phyloP scores from a whole-genome alignment of 2,888 invertebrate species.

The Margaritifera margaritifera region DNA sequence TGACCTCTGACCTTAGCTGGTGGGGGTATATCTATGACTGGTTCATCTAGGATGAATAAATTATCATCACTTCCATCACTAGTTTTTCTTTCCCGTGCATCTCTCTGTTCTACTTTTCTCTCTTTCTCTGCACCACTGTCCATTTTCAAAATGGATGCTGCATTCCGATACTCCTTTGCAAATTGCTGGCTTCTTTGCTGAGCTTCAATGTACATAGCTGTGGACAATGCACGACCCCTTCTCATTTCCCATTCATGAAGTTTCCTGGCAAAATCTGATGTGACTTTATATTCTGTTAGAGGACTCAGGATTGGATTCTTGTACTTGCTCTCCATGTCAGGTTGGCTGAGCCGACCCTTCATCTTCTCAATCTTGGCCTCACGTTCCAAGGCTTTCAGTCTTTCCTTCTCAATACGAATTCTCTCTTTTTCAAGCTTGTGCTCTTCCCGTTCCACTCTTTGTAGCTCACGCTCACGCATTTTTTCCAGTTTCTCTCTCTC shows the following conservation, averaged over 20 bases:
- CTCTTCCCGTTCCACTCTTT: conserved; percentile 57
- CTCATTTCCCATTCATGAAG: conserved; percentile 86
- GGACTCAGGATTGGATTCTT: conserved; percentile 80
- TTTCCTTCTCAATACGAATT: conserved; percentile 78
- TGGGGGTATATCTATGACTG: conserved; percentile 10
- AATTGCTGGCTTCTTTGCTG: conserved; percentile 46
- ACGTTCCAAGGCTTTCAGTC: conserved; percentile 79
- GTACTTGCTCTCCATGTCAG: conserved; percentile 80
- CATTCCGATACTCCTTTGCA: conserved; percentile 35
- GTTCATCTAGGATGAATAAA: conserved; percentile 34
- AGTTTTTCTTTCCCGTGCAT: conserved; percentile 30
- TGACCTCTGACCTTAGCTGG: conserved; percentile 31
- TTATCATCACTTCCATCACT: conserved; percentile 38
- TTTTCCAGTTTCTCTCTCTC: conserved; percentile 55
- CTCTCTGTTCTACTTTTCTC: conserved; percentile 16
- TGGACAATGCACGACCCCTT: conserved; percentile 50
- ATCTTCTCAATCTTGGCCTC: conserved; percentile 79
- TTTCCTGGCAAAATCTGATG: conserved; percentile 90
- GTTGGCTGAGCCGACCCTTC: conserved; percentile 76
- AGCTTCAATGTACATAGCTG: conserved; percentile 53
- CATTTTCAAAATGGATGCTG: conserved; percentile 25
- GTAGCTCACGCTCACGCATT: conserved; percentile 55
- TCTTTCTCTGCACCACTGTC: conserved; percentile 21
- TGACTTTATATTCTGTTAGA: conserved; percentile 77
- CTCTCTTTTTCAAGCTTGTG: conserved; percentile 77